phyloP scores from a whole-genome alignment of 2,113 vertebrate species.

The Rana temporaria region DNA sequence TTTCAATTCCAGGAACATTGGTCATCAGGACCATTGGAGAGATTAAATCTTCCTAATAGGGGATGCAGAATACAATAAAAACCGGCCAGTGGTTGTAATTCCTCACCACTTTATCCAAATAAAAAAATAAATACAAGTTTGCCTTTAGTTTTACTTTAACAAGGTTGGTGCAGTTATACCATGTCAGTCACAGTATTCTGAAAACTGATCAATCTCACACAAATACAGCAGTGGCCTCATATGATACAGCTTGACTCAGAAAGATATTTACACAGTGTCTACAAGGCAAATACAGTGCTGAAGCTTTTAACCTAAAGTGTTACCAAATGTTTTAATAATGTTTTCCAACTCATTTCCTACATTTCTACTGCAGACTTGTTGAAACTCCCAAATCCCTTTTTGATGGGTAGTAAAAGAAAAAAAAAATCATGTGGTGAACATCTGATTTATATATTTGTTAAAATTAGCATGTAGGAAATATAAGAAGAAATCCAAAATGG shows the following conservation, averaged over 20 bases:
- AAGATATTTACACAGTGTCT: constrained; percentile 57
- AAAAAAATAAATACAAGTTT: no score
- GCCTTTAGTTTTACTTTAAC: not conserved
- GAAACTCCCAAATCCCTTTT: constrained; percentile 56
- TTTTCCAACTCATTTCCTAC: constrained; percentile 55
- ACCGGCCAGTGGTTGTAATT: no score
- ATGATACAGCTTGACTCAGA: constrained; percentile 45
- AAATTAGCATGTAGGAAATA: constrained; percentile 56
- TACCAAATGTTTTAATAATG: constrained; percentile 59
- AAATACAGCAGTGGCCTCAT: constrained; percentile 10
- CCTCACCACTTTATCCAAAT: no score
- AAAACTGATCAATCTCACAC: constrained; percentile 46
- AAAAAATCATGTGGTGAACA: constrained; percentile 57
- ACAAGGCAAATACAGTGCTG: constrained; percentile 52
- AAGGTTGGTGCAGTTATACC: constrained; percentile 16
- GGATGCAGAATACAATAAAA: no score
- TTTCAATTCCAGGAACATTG: no score
- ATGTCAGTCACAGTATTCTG: constrained; percentile 15
- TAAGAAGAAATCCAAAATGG: constrained; percentile 41
- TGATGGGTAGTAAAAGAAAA: constrained; percentile 56
- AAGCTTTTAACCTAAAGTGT: constrained; percentile 53
- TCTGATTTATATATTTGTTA: constrained; percentile 57
- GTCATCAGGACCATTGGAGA: no score
- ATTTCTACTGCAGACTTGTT: constrained; percentile 49
- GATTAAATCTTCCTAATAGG: no score